These are phyloP conservation scores for Rhynchonycteris naso DNA, from an alignment of 2,797 vertebrate genomes.

Conservation along the genomic window DNA sequence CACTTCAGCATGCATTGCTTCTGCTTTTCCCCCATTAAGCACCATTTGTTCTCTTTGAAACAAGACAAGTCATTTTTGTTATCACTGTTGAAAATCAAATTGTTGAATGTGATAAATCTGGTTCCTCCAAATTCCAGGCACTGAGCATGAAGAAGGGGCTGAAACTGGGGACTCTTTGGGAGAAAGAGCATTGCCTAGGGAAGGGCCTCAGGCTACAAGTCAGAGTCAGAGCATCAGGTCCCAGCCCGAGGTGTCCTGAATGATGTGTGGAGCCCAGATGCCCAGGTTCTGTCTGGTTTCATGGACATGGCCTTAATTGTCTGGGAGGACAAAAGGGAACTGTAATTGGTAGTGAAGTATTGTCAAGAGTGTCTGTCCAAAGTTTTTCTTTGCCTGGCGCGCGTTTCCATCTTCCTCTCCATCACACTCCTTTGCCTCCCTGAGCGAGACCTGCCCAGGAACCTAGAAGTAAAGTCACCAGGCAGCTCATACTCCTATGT, in stretches of 20 bases:
- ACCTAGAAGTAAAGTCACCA: background rate
- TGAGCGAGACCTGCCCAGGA: background rate
- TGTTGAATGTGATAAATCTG: too few relatives aligned
- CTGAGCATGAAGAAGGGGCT: background rate
- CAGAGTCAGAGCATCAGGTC: too few relatives aligned
- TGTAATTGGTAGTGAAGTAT: fast-evolving
- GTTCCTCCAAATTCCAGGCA: background rate
- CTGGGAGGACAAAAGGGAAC: background rate
- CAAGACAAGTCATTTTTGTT: background rate
- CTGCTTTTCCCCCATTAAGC: fast-evolving
- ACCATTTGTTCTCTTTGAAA: background rate
- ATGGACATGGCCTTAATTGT: background rate
- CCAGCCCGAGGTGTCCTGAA: background rate
- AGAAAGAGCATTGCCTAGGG: background rate
- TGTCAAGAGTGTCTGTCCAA: background rate
- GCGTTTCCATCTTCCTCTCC: fast-evolving
- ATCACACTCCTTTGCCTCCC: background rate
- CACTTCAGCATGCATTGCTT: fast-evolving
- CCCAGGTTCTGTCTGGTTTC: fast-evolving
- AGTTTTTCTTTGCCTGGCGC: background rate
- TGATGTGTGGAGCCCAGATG: background rate
- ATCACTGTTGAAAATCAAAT: background rate
- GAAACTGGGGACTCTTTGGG: background rate
- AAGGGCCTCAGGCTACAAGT: background rate
- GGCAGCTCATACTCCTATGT: fast-evolving